Conservation (phyloP, 2,113 vertebrate genomes). For the Aphyosemion australe region DNA sequence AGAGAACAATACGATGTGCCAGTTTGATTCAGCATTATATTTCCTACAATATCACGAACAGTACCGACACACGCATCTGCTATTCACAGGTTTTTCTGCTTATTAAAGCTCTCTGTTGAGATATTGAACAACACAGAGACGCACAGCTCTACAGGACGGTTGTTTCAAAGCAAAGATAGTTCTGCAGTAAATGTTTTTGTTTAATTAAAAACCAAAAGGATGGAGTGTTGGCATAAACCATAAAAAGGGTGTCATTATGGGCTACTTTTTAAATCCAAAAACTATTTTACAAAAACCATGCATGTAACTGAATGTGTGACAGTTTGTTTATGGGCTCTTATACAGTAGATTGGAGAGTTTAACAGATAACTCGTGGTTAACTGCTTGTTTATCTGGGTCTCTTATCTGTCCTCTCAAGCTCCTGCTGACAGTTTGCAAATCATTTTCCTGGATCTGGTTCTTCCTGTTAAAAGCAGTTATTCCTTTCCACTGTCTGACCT, state of each 20-base stretch:
- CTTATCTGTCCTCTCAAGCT: no score
- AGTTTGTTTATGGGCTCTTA: no score
- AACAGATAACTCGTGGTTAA: not conserved
- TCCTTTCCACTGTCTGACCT: no score
- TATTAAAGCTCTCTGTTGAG: not conserved
- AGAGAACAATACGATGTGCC: slow-evolving; percentile 5
- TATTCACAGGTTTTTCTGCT: not conserved
- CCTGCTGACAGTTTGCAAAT: no score
- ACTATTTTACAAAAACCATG: no score
- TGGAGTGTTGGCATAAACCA: not conserved
- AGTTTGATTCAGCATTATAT: not conserved
- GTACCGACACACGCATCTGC: not conserved
- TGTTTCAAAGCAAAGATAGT: not conserved
- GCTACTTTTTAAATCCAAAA: no score
- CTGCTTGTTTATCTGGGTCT: not conserved
- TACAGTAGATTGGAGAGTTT: no score
- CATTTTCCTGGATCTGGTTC: not conserved
- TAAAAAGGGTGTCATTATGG: no score
- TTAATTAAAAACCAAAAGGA: slow-evolving; percentile 9
- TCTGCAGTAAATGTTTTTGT: not conserved
- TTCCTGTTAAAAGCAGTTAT: not conserved
- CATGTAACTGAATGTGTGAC: no score
- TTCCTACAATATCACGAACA: not conserved
- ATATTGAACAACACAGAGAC: slow-evolving; percentile 2
- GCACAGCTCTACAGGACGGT: not conserved